Base-by-base conservation (phyloP, 2,888 invertebrate species). In the Andrena flavipes region DNA sequence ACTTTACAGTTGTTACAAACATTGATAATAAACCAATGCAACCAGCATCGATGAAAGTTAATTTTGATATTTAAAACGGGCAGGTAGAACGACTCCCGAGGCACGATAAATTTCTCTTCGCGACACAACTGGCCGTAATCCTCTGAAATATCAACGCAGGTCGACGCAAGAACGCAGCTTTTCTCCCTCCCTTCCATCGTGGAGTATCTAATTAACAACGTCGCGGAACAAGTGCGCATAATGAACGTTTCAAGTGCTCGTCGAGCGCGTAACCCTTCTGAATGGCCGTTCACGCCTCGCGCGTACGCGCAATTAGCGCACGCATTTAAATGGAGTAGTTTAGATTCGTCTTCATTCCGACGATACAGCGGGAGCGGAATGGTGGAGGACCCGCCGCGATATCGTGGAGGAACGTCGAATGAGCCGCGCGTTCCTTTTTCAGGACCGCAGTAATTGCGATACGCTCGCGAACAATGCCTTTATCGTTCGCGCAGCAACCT, bases 291-390 rank as follows among this genome's bases (percentile, higher is more conserved):
- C 84, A 82, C 78, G 80, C 77, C 62, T 75, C 67, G 82, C 82
- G 84, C 83, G 88, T 84, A 86, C 77, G 80, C 79, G 88, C 88
- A 87, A 88, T 88, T 88, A 88, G 76, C 78, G 87, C 80, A 76
- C 78, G 81, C 81, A 87, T 87, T 87, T 88, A 88, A 88, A 84
- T 83, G 70, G 79, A 86, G 76, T 68, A 64, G 86, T 73, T 87
- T 76, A 82, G 84, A 84, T 87, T 87, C 86, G 84, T 87, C 86
- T 86, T 87, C 82, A 48, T 80, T 64, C 62, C 74, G 42, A 65
- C 51, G 78, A 78, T 77, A 60, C 62, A 56, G 26, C 13, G 51
- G 8, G 35, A n/a, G 42, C 20, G 23, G 30, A 62, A 63, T 51
- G 54, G 54, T 3, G 23, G 26, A 29, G 16, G 30, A 48, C 20